Evolutionary conservation across 2,797 vertebrate species (phyloP), one percentile per base, ranked within the genome.

Genomic region (Bovichtus variegatus): DNA sequence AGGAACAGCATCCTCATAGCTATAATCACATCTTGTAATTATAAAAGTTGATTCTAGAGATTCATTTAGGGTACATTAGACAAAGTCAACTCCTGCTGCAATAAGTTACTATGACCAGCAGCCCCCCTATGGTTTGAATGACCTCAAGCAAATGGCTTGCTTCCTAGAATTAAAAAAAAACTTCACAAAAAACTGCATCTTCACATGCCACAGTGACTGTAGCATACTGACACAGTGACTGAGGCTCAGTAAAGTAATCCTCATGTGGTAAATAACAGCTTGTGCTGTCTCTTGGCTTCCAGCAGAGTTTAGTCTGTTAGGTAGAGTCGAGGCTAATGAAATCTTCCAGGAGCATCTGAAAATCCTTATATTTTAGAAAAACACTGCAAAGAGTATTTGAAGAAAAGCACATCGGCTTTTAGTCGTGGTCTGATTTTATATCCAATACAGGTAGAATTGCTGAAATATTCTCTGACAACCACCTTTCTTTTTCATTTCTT

Each of bases 241-340:
- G 40, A 75, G 31, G 59, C 63, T 40, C 46, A 62, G 13, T 44
- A 43, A 80, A 2, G 11, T 86, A 81, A 83, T 84, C 74, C 68
- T 71, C 25, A 12, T 44, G 44, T 40, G 75, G 25, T 79, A 66
- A 79, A 76, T 61, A 68, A 84, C 81, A 86, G 77, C 84, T 58
- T 66, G 77, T 11, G 27, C 27, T 41, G 57, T 67, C 71, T 84
- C 63, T 34, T 50, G 60, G 71, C 63, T 50, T 69, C 77, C 54
- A 69, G 71, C 65, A 70, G 76, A 21, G 46, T 54, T 73, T n/a
- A 65, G 63, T 74, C 74, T 70, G 47, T 62, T 40, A 43, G 27
- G 2, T 25, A 47, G n/a, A n/a, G 23, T n/a, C 19, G 21, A 64
- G 41, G n/a, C 29, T 15, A 18, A 61, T 53, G 9, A 46, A 80